These are phyloP conservation scores for Paramormyrops kingsleyae DNA, from an alignment of 2,113 vertebrate species.

Conservation along the genomic window DNA sequence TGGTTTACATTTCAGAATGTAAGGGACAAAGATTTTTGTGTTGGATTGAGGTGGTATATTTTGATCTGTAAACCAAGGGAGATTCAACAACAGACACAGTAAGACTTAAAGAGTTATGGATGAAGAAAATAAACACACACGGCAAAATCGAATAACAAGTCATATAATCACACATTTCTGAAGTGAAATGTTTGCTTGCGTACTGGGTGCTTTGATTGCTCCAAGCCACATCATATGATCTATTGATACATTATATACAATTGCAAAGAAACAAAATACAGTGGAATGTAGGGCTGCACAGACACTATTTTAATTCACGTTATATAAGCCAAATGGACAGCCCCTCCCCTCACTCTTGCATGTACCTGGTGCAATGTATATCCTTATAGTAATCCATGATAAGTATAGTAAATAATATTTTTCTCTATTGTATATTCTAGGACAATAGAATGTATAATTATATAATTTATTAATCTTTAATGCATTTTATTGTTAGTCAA, in stretches of 20 bases:
- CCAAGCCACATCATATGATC: background rate
- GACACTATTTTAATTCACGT: too few species aligned
- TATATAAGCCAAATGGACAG: background rate
- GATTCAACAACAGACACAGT: background rate
- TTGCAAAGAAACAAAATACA: too few species aligned
- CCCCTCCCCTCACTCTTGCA: background rate
- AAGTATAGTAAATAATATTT: background rate
- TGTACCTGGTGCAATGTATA: background rate
- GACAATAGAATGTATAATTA: background rate
- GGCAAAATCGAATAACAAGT: background rate
- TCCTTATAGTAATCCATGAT: background rate
- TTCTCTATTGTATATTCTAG: background rate
- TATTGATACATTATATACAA: too few species aligned
- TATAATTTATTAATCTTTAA: background rate
- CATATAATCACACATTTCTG: background rate
- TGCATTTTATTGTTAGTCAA: background rate
- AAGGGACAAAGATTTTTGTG: background rate
- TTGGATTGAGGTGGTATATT: background rate
- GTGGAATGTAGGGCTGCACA: too few species aligned
- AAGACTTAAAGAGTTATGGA: background rate
- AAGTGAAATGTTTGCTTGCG: background rate
- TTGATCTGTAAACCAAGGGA: background rate
- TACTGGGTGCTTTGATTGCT: background rate
- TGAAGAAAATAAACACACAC: background rate
- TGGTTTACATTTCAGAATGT: constrained; percentile 1